These are phyloP conservation scores for Drosophila meridiana DNA, from an alignment of 2,888 invertebrate species.

Conservation along the genomic window DNA sequence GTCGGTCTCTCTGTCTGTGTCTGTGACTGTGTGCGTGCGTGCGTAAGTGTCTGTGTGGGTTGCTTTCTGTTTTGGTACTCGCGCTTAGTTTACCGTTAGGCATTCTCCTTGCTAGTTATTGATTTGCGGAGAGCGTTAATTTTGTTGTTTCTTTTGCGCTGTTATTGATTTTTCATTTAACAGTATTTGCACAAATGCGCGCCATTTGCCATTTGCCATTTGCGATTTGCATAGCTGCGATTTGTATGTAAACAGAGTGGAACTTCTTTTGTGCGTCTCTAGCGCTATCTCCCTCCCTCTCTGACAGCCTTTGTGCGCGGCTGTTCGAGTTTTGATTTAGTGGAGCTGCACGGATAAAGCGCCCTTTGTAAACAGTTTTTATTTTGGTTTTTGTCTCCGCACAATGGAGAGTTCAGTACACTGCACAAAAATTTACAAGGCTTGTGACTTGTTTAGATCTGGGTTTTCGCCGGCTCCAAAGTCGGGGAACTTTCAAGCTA, in stretches of 20 bases:
- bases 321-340: constrained; percentile 59
- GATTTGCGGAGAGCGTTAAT: constrained; percentile 42
- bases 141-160: constrained; percentile 25
- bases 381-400: background rate
- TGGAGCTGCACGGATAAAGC: constrained; percentile 39
- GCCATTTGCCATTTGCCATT: constrained; percentile 26
- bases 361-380: constrained; percentile 16
- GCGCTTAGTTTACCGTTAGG: constrained; percentile 43
- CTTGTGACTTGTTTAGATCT: background rate
- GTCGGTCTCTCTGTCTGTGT: constrained; percentile 10
- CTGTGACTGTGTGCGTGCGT: constrained; percentile 9
- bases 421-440: constrained; percentile 4
- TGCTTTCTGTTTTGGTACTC: constrained; percentile 29
- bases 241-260: constrained; percentile 18
- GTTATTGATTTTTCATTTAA: constrained; percentile 29
- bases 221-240: constrained; percentile 39
- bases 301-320: constrained; percentile 6
- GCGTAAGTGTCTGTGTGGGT: constrained; percentile 3
- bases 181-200: constrained; percentile 40
- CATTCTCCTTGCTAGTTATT: constrained; percentile 44
- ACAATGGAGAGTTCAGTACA: constrained; percentile 15
- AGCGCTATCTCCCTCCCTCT: background rate
- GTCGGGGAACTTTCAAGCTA: constrained; percentile 1
- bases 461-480: background rate
- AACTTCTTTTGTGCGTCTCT: constrained; percentile 24